A percentile compares a stretch with the other conserved stretches of the same genome.
phyloP scores from a whole-genome alignment of 1,140 invertebrate genomes.

The Euura lappo region DNA sequence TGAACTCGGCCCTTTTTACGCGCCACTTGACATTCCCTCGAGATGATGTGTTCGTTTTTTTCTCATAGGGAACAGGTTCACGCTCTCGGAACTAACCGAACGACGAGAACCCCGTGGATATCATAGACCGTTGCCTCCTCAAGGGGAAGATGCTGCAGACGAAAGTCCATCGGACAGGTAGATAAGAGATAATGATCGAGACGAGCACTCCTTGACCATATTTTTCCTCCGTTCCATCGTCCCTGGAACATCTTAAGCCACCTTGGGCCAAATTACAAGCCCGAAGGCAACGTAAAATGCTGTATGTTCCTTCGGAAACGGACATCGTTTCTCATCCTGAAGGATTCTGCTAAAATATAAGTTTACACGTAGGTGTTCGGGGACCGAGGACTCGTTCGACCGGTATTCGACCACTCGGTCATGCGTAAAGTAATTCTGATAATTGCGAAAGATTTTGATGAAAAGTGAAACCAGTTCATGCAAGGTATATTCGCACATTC shows the following conservation, averaged over 20 bases:
- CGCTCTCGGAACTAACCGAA: background rate
- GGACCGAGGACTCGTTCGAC: background rate
- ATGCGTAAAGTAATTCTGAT: too few species aligned
- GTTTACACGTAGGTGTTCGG: background rate
- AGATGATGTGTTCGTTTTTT: background rate
- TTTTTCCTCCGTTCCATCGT: background rate
- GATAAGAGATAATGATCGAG: conserved; percentile 1
- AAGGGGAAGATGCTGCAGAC: background rate
- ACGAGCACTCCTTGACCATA: background rate
- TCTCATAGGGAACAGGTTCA: background rate
- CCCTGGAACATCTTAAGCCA: background rate
- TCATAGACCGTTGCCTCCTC: background rate
- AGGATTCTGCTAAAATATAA: background rate
- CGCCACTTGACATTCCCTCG: conserved; percentile 6
- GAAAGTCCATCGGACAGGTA: background rate
- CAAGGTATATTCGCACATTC: too few species aligned
- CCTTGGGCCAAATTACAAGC: background rate
- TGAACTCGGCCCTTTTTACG: conserved; percentile 6
- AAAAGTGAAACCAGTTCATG: too few species aligned
- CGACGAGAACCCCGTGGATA: too few species aligned
- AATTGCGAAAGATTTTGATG: too few species aligned
- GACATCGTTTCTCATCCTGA: background rate
- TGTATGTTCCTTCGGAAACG: background rate
- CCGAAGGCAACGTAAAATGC: conserved; percentile 6
- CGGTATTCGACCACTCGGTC: too few species aligned